Percentiles rank a stretch among this genome's conserved stretches.
phyloP scores from a whole-genome alignment of 2,888 invertebrate genomes.

The Cerceris ruficornis region DNA sequence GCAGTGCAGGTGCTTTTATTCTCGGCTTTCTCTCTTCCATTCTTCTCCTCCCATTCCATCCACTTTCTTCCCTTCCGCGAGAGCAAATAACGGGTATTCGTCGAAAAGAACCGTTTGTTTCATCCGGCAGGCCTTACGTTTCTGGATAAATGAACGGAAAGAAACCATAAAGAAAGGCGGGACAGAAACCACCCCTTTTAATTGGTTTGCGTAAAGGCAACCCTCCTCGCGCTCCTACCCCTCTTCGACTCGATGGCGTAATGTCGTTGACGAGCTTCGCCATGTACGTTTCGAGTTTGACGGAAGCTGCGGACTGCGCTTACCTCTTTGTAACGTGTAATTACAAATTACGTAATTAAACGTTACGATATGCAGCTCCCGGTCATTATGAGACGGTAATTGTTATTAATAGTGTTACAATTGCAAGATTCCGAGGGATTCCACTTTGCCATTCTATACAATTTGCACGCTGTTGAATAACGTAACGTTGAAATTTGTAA shows the following conservation, averaged over 20 bases:
- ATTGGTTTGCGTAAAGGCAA: conserved; percentile 5
- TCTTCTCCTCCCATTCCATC: neutral
- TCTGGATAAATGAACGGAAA: neutral
- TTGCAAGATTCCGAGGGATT: no score
- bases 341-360: neutral
- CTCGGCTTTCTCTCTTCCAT: neutral
- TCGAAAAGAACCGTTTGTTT: neutral
- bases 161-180: conserved; percentile 1
- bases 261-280: neutral
- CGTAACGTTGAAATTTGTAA: no score
- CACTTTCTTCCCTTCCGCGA: neutral
- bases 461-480: no score
- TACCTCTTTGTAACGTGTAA: neutral
- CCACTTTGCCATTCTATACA: no score
- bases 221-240: no score
- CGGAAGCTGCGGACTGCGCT: neutral
- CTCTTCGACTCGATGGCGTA: neutral
- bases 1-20: conserved; percentile 19
- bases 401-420: no score
- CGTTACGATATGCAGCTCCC: neutral
- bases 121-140: neutral
- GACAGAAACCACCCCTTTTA: neutral
- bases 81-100: conserved; percentile 3
- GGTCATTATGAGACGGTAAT: no score
- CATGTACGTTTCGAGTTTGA: neutral